Evolutionary conservation across 2,797 vertebrate species (phyloP).

Genomic region (Clarias platycephalus): DNA sequence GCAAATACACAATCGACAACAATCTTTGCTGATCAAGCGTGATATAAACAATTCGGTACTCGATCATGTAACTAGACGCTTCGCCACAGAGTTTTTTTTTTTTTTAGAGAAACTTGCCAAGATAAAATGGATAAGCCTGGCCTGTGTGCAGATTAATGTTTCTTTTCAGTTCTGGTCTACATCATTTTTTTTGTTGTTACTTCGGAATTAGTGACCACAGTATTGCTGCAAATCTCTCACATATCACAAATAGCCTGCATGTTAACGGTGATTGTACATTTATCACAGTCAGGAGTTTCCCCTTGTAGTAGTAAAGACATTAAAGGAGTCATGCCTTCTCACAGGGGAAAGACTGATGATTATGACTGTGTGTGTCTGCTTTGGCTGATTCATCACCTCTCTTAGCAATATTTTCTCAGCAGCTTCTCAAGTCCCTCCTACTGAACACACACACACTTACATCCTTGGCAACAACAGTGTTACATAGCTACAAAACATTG

Average conservation of each 20-base stretch:
- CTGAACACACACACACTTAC: constrained; percentile 10
- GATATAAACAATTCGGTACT: not conserved
- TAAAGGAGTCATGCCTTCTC: not conserved
- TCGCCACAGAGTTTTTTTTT: not conserved
- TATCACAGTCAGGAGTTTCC: constrained; percentile 24
- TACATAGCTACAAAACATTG: not conserved
- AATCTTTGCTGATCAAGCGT: not conserved
- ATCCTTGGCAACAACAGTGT: constrained; percentile 19
- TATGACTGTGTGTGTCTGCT: not conserved
- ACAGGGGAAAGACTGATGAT: not conserved
- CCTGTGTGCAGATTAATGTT: not conserved
- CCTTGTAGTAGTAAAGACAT: not conserved
- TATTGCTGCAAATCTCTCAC: not conserved
- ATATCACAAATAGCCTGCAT: not conserved
- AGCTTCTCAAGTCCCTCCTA: constrained; percentile 27
- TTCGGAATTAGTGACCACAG: not conserved
- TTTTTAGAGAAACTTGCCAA: not conserved
- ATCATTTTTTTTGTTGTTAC: not conserved
- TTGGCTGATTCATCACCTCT: constrained; percentile 26
- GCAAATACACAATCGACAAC: not conserved
- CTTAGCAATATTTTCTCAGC: constrained; percentile 26
- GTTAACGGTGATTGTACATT: constrained; percentile 9
- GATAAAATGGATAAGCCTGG: not conserved
- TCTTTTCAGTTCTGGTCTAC: not conserved
- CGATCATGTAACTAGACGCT: not conserved